Conservation (phyloP, 1,140 invertebrate species). For the Drosophila sturtevanti region DNA sequence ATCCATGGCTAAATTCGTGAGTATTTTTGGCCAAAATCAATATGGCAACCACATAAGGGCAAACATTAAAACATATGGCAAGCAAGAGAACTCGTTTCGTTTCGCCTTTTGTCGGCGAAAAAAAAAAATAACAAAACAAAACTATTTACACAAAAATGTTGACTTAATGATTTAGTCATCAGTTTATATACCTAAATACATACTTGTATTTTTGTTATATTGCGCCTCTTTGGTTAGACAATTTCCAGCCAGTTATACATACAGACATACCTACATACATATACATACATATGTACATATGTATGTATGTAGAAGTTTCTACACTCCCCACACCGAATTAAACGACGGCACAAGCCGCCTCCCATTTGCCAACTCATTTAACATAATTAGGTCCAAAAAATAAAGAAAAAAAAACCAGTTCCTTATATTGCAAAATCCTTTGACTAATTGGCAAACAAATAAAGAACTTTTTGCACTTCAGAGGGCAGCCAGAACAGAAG, state of each 20-base stretch:
- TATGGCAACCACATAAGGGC: slow-evolving; percentile 5
- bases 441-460: slow-evolving; percentile 45
- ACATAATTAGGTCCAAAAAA: slow-evolving; percentile 41
- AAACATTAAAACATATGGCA: not conserved
- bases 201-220: not conserved
- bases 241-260: not conserved
- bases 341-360: not conserved
- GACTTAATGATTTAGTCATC: slow-evolving; percentile 33
- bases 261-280: no score
- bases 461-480: slow-evolving; percentile 27
- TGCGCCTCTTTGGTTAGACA: not conserved
- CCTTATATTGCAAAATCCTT: slow-evolving; percentile 41
- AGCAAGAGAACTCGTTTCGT: slow-evolving; percentile 9
- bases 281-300: no score
- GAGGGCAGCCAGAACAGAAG: slow-evolving; percentile 31
- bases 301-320: no score
- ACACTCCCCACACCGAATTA: no score
- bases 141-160: slow-evolving; percentile 23
- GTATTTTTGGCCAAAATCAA: slow-evolving; percentile 22
- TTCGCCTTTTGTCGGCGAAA: slow-evolving; percentile 4
- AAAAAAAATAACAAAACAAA: not conserved
- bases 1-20: not conserved
- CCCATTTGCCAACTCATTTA: slow-evolving; percentile 58
- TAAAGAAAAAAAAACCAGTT: slow-evolving; percentile 44
- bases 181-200: not conserved